Conservation (phyloP, 2,113 vertebrate genomes). For the Scytalopus superciliaris region DNA sequence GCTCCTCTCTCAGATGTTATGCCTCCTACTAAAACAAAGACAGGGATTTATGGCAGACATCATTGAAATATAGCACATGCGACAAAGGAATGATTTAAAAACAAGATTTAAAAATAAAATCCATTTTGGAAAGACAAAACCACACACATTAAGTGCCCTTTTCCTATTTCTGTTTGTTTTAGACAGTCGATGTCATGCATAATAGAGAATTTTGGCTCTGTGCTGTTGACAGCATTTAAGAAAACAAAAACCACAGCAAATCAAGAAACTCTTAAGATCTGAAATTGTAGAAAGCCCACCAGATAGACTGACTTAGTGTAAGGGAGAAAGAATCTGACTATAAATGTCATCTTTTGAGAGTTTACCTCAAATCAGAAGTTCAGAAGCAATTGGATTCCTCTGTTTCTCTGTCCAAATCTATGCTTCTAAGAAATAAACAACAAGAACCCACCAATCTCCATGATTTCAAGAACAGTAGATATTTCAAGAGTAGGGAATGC, state of each 20-base stretch:
- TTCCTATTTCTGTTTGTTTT: background rate
- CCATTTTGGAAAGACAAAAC: background rate
- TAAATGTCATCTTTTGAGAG: background rate
- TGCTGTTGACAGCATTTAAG: background rate
- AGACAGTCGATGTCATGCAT: background rate
- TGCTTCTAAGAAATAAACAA: background rate
- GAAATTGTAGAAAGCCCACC: background rate
- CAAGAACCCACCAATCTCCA: background rate
- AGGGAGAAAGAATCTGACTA: background rate
- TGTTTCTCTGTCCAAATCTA: background rate
- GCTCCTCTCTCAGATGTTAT: background rate
- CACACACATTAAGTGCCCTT: background rate
- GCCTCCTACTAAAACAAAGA: background rate
- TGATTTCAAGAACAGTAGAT: background rate
- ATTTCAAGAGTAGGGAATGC: background rate
- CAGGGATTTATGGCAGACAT: background rate
- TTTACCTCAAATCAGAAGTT: background rate
- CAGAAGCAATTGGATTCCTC: background rate
- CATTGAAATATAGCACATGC: background rate
- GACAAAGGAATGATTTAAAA: background rate
- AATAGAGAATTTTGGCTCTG: background rate
- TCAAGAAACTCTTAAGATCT: background rate
- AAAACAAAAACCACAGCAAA: background rate
- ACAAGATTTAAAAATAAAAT: background rate
- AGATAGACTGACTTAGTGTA: background rate